Percentiles rank a stretch among this genome's conserved stretches.
These are phyloP conservation scores for Prochilodus magdalenae DNA, from an alignment of 2,113 vertebrate species.

Conservation along the genomic window DNA sequence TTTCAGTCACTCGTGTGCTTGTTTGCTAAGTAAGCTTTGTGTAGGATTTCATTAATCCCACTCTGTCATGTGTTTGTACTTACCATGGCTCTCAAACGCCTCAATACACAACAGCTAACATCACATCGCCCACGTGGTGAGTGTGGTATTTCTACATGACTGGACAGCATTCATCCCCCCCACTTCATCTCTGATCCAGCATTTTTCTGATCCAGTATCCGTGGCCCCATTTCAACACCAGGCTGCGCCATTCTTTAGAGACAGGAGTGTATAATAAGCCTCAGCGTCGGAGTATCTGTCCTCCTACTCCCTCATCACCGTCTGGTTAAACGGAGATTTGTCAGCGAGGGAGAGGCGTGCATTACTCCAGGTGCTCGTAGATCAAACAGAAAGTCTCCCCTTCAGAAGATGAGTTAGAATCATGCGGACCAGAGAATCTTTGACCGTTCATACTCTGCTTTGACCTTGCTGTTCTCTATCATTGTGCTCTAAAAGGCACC, in stretches of 20 bases:
- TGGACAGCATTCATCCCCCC: no score
- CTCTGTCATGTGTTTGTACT: no score
- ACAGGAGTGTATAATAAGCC: not conserved
- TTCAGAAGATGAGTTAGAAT: constrained; percentile 41
- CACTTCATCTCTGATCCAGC: no score
- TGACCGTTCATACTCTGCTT: constrained; percentile 33
- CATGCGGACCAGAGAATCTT: constrained; percentile 30
- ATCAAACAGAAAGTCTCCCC: constrained; percentile 63
- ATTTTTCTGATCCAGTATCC: no score
- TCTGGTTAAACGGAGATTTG: constrained; percentile 4
- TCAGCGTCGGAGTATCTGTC: not conserved
- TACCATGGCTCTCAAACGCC: no score
- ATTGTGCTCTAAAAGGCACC: constrained; percentile 37
- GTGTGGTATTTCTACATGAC: no score
- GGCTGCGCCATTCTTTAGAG: not conserved
- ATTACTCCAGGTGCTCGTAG: constrained; percentile 61
- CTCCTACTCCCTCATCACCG: not conserved
- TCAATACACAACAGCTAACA: no score
- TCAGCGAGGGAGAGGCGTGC: constrained; percentile 36
- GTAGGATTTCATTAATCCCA: no score
- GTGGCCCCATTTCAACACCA: not conserved
- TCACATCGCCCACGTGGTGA: no score
- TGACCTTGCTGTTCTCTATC: constrained; percentile 19
- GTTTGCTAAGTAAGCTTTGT: no score
- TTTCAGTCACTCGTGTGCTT: no score